Percentiles rank a stretch among this genome's conserved stretches.
These are phyloP conservation scores for Benthosema pterotum DNA, from an alignment of 2,797 vertebrate species.

Conservation along the genomic window DNA sequence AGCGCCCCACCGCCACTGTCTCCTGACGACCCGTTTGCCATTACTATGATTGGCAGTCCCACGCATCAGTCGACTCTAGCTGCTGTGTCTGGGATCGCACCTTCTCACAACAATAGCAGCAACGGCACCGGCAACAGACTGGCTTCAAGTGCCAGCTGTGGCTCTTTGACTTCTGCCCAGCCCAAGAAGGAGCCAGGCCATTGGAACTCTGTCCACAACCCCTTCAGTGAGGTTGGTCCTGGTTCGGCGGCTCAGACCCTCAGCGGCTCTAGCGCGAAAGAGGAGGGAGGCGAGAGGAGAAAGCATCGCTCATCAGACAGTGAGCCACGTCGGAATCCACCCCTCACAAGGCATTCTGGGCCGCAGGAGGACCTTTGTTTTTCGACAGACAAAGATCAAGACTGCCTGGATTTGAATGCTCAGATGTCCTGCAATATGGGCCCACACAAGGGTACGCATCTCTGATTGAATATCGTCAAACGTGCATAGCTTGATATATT, in stretches of 20 bases:
- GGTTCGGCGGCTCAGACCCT: conserved; percentile 5
- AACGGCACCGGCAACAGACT: conserved; percentile 30
- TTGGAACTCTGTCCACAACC: conserved; percentile 83
- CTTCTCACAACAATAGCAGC: conserved; percentile 35
- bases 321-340: conserved; percentile 75
- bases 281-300: conserved; percentile 62
- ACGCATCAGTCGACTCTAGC: conserved; percentile 78
- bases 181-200: conserved; percentile 72
- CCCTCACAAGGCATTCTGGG: conserved; percentile 80
- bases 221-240: conserved; percentile 67
- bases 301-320: conserved; percentile 67
- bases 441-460: conserved; percentile 61
- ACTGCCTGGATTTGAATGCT: conserved; percentile 74
- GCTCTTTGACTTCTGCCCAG: conserved; percentile 51
- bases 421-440: conserved; percentile 49
- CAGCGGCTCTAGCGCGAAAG: conserved; percentile 48
- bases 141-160: conserved; percentile 26
- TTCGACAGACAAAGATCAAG: conserved; percentile 82
- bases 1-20: conserved; percentile 74
- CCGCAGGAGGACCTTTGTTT: conserved; percentile 83
- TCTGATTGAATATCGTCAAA: conserved; percentile 1
- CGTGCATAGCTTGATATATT: neutral
- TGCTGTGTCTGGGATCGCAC: conserved; percentile 41
- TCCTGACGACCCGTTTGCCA: conserved; percentile 81
- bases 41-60: conserved; percentile 84